These are phyloP conservation scores for Myioborus melanocephalus DNA, from an alignment of 2,797 vertebrate species.

Conservation along the genomic window DNA sequence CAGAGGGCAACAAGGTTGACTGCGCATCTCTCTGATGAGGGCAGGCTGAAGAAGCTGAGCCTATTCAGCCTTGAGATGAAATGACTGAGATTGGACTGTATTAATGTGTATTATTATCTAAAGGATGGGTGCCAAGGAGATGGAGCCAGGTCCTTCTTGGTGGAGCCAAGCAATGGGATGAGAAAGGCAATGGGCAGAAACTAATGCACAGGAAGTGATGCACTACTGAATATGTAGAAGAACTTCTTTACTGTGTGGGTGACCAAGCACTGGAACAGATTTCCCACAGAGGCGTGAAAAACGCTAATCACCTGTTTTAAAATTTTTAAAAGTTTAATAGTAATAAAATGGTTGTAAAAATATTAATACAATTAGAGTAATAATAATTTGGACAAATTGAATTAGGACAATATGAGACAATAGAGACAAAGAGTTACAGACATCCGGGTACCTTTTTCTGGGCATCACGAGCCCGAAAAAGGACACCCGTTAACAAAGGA, in stretches of 20 bases:
- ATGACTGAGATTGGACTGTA: background rate
- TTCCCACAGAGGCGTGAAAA: background rate
- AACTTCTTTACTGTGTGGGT: background rate
- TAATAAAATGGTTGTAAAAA: no score
- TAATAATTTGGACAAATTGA: no score
- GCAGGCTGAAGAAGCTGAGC: background rate
- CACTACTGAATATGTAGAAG: background rate
- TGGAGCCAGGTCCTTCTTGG: background rate
- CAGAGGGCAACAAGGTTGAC: accelerated
- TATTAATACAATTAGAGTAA: no score
- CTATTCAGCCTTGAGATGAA: background rate
- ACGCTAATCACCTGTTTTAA: no score
- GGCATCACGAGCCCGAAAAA: no score
- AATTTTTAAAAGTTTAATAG: no score
- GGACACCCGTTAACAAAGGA: no score
- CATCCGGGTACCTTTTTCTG: no score
- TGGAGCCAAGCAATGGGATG: background rate
- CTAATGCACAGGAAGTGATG: background rate
- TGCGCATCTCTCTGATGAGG: background rate
- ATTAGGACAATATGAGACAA: no score
- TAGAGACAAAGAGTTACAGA: no score
- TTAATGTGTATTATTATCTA: background rate
- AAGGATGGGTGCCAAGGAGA: background rate
- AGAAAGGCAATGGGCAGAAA: background rate
- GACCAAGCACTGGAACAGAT: accelerated